Evolutionary conservation across 30 jellyfish, hydroid and myxozoan species (phyloP).

Genomic region (Sanderia malayensis): DNA sequence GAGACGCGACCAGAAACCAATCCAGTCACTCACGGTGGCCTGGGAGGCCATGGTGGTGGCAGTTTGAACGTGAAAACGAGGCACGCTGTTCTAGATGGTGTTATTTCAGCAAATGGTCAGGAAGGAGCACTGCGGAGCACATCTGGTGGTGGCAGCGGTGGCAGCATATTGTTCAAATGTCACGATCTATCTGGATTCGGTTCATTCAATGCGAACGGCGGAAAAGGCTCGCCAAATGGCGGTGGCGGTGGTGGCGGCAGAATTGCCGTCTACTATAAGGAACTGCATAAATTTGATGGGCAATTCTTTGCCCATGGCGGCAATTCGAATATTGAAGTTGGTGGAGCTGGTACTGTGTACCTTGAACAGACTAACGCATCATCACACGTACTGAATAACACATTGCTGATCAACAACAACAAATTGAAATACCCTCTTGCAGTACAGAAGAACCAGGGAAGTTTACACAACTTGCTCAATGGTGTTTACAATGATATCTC

Average conservation of each 20-base stretch:
- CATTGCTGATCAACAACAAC: conserved; percentile 29
- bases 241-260: conserved; percentile 79
- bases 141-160: conserved; percentile 64
- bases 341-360: conserved; percentile 66
- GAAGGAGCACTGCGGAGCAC: conserved; percentile 46
- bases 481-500: conserved; percentile 47
- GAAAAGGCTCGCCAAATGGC: conserved; percentile 39
- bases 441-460: conserved; percentile 24
- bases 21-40: conserved; percentile 33
- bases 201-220: conserved; percentile 47
- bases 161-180: conserved; percentile 37
- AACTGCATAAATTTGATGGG: conserved; percentile 42
- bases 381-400: conserved; percentile 18
- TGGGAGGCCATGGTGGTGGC: conserved; percentile 75
- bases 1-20: conserved; percentile 30
- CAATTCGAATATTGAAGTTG: conserved; percentile 30
- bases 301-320: conserved; percentile 49
- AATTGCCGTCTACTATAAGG: conserved; percentile 23
- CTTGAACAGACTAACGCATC: conserved; percentile 53
- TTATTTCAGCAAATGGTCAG: conserved; percentile 45
- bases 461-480: conserved; percentile 32
- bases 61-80: conserved; percentile 44
- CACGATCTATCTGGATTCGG: conserved; percentile 61
- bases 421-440: conserved; percentile 36
- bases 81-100: conserved; percentile 55